Evolutionary conservation across 2,797 vertebrate species (phyloP).

Genomic region (Centropyge bicolor): DNA sequence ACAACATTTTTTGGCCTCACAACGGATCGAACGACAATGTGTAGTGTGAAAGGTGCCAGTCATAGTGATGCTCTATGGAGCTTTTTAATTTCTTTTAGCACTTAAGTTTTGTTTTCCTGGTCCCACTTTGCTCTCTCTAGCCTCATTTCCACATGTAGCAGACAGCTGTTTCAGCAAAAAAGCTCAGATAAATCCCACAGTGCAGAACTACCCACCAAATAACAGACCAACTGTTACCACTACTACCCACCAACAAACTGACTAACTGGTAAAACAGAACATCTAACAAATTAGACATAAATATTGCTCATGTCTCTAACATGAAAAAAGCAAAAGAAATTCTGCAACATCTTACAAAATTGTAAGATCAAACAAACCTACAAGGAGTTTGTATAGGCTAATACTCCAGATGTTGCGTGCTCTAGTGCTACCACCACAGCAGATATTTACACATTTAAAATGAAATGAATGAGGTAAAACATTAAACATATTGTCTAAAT

Average conservation of each 20-base stretch:
- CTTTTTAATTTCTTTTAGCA: not conserved
- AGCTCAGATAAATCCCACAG: not conserved
- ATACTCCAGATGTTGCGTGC: no score
- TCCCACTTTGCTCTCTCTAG: not conserved
- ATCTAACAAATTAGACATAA: not conserved
- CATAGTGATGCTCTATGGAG: not conserved
- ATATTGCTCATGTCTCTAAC: not conserved
- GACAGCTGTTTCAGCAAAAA: not conserved
- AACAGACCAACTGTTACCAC: not conserved
- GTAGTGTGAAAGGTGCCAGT: no score
- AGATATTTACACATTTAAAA: no score
- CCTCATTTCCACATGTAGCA: not conserved
- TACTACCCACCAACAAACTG: no score
- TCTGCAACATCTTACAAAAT: no score
- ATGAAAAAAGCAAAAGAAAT: not conserved
- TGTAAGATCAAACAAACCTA: no score
- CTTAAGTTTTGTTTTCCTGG: not conserved
- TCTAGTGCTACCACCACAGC: no score
- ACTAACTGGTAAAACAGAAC: not conserved
- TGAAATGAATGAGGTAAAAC: no score
- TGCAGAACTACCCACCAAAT: not conserved
- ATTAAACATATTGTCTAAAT: no score
- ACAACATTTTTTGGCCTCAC: no score
- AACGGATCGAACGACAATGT: no score
- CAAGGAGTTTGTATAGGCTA: no score